A percentile compares a stretch with the other conserved stretches of the same genome.
Conservation (phyloP, 2,797 vertebrate genomes). For the Hemibagrus guttatus region DNA sequence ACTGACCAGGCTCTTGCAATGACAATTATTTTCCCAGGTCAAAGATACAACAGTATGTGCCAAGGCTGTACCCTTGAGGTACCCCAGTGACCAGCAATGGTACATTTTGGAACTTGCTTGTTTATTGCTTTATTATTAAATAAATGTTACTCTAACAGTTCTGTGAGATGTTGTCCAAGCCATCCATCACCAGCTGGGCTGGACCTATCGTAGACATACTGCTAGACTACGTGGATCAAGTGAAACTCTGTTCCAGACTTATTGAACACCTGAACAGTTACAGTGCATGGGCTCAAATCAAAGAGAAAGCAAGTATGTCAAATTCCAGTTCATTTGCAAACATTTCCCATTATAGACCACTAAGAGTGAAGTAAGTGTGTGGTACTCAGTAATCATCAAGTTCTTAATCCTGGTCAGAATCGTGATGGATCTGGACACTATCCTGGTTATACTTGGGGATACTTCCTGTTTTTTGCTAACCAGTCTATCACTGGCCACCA, state of each 20-base stretch:
- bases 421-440: neutral
- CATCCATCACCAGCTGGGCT: slow-evolving; percentile 70
- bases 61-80: neutral
- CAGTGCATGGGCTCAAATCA: slow-evolving; percentile 81
- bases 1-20: neutral
- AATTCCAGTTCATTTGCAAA: neutral
- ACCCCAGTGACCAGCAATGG: neutral
- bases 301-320: slow-evolving; percentile 81
- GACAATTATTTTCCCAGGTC: neutral
- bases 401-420: neutral
- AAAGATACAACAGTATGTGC: neutral
- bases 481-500: neutral
- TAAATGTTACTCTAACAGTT: slow-evolving; percentile 75
- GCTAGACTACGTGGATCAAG: slow-evolving; percentile 86
- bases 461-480: neutral
- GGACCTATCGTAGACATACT: slow-evolving; percentile 85
- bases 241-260: slow-evolving; percentile 83
- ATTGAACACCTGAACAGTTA: slow-evolving; percentile 83
- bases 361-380: neutral
- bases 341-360: neutral
- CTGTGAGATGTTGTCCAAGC: slow-evolving; percentile 84
- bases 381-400: neutral
- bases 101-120: neutral
- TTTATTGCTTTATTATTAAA: neutral
- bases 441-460: neutral